Evolutionary conservation across 2,797 vertebrate species (phyloP), one percentile per base, ranked within the genome.

Genomic region (Sebastes matsubarae): DNA sequence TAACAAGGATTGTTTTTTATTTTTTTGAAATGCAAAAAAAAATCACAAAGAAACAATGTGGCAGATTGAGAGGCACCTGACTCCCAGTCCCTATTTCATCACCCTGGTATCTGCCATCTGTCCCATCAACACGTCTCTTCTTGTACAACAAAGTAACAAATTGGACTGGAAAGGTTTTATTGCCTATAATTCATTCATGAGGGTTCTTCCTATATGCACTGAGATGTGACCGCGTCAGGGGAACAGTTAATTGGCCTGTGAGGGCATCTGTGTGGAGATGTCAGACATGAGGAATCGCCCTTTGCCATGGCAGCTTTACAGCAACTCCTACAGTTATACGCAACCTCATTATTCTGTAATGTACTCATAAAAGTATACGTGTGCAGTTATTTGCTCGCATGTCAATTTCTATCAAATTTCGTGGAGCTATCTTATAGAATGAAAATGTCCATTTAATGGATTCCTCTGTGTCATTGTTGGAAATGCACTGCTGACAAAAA

Each of bases 151-250:
- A 84, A 79, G 75, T 63, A 82, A 85, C 72, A 89, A 89, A 92
- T 88, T 84, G 82, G 71, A 72, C 79, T 64, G 73, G 75, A 91
- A 75, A 84, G 72, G n/a, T 87, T 90, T 90, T 88, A 90, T 80
- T 77, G 77, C 69, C 77, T 72, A 81, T 91, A 87, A 92, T 91
- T 91, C 82, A 94, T 92, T 93, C 85, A 91, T 85, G 68, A 86
- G 61, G 74, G 24, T 54, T 80, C 75, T 81, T 87, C 81, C 65
- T 74, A 65, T 74, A 65, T 46, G 50, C 80, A 80, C 72, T 73
- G 78, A 87, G 77, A 79, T 80, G 70, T 54, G 73, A 69, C 77
- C 64, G 57, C 6, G 2, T 25, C 30, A 46, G 22, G 57, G 83
- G 77, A 72, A 80, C 72, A 76, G 81, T 87, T 88, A 80, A 91